Evolutionary conservation across 2,113 vertebrate genomes (phyloP).

Genomic region (Glaucidium brasilianum): DNA sequence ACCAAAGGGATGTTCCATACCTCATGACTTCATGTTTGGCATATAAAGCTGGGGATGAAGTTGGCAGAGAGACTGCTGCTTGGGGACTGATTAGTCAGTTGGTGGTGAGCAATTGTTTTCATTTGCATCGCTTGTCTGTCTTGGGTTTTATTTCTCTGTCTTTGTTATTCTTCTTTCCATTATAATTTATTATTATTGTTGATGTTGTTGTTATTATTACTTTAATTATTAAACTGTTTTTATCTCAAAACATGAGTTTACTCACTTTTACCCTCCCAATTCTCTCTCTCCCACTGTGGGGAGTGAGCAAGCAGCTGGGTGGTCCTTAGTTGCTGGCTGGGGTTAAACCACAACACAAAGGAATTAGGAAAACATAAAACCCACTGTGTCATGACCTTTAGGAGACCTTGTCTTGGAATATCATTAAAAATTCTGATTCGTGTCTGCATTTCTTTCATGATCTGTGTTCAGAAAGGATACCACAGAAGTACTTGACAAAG

Average conservation of each 20-base stretch:
- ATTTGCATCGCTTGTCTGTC: not conserved
- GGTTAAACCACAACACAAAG: not conserved
- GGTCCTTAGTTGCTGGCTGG: not conserved
- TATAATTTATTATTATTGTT: too few relatives aligned
- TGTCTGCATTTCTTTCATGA: not conserved
- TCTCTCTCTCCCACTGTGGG: not conserved
- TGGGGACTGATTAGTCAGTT: accelerated
- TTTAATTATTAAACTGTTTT: not conserved
- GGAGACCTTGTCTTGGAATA: not conserved
- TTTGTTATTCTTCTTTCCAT: not conserved
- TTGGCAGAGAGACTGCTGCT: accelerated
- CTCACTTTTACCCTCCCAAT: not conserved
- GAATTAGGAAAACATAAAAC: not conserved
- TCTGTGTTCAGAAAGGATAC: not conserved
- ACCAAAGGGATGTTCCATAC: not conserved
- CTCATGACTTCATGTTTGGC: accelerated
- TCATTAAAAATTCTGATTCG: not conserved
- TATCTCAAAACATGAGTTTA: not conserved
- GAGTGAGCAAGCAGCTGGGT: not conserved
- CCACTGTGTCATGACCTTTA: not conserved
- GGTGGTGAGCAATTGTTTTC: not conserved
- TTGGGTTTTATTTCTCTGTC: not conserved
- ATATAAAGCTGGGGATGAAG: not conserved
- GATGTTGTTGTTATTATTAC: not conserved
- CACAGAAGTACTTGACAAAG: not conserved